These are phyloP conservation scores for Odontomachus brunneus DNA, from an alignment of 1,140 invertebrate genomes.

Conservation along the genomic window DNA sequence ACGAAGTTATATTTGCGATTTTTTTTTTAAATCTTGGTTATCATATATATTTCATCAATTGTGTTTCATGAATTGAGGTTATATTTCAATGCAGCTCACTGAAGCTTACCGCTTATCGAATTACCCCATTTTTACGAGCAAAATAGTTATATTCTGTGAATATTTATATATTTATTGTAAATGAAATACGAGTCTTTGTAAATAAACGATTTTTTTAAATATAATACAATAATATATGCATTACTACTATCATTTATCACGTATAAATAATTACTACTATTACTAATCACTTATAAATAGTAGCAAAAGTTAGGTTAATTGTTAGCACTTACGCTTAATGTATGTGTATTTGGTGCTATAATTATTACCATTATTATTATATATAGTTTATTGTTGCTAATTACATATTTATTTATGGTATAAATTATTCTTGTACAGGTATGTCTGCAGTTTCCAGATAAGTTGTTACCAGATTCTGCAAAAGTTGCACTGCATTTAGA, in stretches of 20 bases:
- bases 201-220: neutral
- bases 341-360: neutral
- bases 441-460: conserved; percentile 96
- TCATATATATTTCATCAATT: neutral
- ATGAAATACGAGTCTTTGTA: neutral
- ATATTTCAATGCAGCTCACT: neutral
- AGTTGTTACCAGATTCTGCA: conserved; percentile 90
- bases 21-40: neutral
- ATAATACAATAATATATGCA: neutral
- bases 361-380: no score
- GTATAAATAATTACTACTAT: no score
- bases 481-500: conserved; percentile 89
- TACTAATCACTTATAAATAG: neutral
- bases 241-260: neutral
- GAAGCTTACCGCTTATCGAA: no score
- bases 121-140: neutral
- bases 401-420: conserved; percentile 21
- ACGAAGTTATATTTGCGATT: neutral
- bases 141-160: no score
- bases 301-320: neutral
- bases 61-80: conserved; percentile 9
- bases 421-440: conserved; percentile 87
- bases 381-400: neutral
- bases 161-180: neutral
- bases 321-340: neutral